phyloP scores from a whole-genome alignment of 2,888 invertebrate genomes.

The Plagiodera versicolora region DNA sequence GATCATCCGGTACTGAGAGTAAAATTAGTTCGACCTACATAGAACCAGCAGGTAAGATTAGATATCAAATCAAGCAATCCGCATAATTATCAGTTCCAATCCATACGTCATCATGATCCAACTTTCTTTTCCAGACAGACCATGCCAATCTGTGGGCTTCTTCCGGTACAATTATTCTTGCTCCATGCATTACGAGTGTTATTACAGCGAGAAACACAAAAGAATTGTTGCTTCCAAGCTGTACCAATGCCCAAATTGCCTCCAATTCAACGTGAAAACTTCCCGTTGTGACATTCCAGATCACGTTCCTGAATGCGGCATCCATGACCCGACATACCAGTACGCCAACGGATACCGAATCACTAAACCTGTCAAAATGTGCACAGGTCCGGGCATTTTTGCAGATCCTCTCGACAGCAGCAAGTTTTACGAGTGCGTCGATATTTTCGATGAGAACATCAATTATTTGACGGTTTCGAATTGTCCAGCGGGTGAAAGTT shows the following conservation, averaged over 20 bases:
- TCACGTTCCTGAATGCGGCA: slow-evolving; percentile 42
- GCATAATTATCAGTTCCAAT: too few relatives aligned
- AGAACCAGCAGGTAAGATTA: too few relatives aligned
- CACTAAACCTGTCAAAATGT: slow-evolving; percentile 21
- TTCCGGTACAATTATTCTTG: slow-evolving; percentile 6
- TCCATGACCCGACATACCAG: not conserved
- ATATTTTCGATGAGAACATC: slow-evolving; percentile 32
- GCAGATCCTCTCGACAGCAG: slow-evolving; percentile 39
- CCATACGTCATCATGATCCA: not conserved
- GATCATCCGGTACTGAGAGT: too few relatives aligned
- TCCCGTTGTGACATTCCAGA: slow-evolving; percentile 37
- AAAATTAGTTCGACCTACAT: too few relatives aligned
- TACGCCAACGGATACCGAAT: not conserved
- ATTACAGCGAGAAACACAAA: slow-evolving; percentile 2
- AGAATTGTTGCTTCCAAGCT: slow-evolving; percentile 1
- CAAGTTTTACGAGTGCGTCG: slow-evolving; percentile 43
- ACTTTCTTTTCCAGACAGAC: slow-evolving; percentile 3
- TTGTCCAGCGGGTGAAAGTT: not conserved
- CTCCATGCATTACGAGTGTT: slow-evolving; percentile 6
- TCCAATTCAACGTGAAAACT: slow-evolving; percentile 38
- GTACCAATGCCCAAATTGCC: slow-evolving; percentile 37
- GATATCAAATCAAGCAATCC: too few relatives aligned
- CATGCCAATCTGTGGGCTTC: slow-evolving; percentile 4
- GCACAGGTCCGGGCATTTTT: slow-evolving; percentile 39
- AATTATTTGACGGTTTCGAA: slow-evolving; percentile 20